phyloP scores from a whole-genome alignment of 2,888 invertebrate genomes.

The Dolichomitus sp. region DNA sequence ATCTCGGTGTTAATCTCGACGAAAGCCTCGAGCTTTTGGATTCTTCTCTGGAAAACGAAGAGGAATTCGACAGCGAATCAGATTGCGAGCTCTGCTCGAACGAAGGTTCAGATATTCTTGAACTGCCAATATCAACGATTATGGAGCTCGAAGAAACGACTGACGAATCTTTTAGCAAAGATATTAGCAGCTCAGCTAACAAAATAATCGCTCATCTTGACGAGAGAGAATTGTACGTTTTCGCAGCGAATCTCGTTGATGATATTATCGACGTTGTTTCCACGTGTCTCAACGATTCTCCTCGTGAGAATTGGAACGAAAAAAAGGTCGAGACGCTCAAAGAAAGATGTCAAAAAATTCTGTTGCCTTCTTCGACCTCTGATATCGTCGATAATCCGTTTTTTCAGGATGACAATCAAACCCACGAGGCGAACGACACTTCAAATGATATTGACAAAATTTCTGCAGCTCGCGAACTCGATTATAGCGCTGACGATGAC shows the following conservation, averaged over 20 bases:
- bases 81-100: constrained; percentile 61
- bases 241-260: constrained; percentile 75
- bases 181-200: constrained; percentile 79
- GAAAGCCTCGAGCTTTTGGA: constrained; percentile 51
- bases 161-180: constrained; percentile 77
- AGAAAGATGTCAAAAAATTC: neutral
- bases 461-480: neutral
- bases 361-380: neutral
- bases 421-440: constrained; percentile 9
- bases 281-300: constrained; percentile 57
- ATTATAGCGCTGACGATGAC: constrained; percentile 23
- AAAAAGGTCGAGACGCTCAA: neutral
- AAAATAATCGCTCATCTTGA: constrained; percentile 80
- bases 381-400: neutral
- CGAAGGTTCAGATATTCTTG: constrained; percentile 77
- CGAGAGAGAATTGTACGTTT: constrained; percentile 70
- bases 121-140: constrained; percentile 74
- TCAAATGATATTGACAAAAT: too few relatives aligned
- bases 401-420: constrained; percentile 42
- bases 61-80: constrained; percentile 16
- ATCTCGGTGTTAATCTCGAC: constrained; percentile 32
- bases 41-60: constrained; percentile 58
- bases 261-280: constrained; percentile 72
- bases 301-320: neutral
- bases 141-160: constrained; percentile 75